Percentiles rank a stretch among this genome's conserved stretches.
Conservation (phyloP, 1,140 invertebrate species). For the Oppia nitens region DNA sequence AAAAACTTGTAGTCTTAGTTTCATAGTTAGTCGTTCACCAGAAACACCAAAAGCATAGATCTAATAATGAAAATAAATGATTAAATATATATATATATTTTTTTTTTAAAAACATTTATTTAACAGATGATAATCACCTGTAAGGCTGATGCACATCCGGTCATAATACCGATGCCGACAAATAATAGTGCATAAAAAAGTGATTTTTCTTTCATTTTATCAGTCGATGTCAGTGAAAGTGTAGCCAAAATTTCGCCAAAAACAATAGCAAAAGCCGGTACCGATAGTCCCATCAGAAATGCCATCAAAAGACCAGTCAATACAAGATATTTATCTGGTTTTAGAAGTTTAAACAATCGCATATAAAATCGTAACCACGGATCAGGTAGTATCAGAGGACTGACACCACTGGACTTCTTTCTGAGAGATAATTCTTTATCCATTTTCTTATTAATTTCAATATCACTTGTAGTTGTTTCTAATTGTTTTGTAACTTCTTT, state of each 20-base stretch:
- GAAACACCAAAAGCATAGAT: conserved; percentile 52
- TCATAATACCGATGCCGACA: conserved; percentile 41
- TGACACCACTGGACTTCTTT: neutral
- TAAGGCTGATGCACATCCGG: conserved; percentile 43
- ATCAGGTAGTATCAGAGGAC: neutral
- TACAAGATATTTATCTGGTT: conserved; percentile 58
- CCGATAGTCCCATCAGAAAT: conserved; percentile 48
- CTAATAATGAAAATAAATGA: conserved; percentile 22
- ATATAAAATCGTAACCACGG: neutral
- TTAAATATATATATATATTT: no score
- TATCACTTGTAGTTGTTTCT: neutral
- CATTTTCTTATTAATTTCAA: neutral
- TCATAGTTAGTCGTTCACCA: conserved; percentile 48
- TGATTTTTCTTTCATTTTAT: conserved; percentile 31
- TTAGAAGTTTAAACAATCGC: conserved; percentile 50
- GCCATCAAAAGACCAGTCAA: conserved; percentile 49
- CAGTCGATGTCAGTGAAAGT: conserved; percentile 31
- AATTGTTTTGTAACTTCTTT: neutral
- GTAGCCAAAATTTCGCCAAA: conserved; percentile 68
- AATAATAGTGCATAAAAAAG: conserved; percentile 48
- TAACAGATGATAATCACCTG: conserved; percentile 25
- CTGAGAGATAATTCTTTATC: neutral
- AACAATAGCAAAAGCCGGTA: conserved; percentile 61
- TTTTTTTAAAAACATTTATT: conserved; percentile 28
- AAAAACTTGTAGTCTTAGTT: conserved; percentile 46